phyloP scores from a whole-genome alignment of 2,888 invertebrate species.

The Quadroppia sp. region DNA sequence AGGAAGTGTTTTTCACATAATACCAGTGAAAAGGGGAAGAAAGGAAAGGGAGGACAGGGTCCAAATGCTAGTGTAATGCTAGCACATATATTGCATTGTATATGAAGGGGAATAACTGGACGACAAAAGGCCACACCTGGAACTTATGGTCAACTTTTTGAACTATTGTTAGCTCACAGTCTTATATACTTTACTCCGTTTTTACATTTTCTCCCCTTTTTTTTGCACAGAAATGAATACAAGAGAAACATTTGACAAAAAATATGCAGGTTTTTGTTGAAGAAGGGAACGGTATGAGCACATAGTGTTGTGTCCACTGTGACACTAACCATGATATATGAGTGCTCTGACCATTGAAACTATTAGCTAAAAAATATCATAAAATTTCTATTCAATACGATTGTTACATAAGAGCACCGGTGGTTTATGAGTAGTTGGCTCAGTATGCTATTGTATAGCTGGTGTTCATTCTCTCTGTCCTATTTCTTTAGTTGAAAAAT shows the following conservation, averaged over 20 bases:
- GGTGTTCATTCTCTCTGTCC: neutral
- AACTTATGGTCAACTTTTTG: constrained; percentile 4
- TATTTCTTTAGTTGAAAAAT: neutral
- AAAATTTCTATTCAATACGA: neutral
- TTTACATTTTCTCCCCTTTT: neutral
- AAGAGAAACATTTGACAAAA: no score
- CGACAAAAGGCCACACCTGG: constrained; percentile 22
- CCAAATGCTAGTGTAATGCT: neutral
- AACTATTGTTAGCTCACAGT: neutral
- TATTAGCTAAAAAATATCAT: neutral
- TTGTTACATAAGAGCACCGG: constrained; percentile 11
- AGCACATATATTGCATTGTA: neutral
- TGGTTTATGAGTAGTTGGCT: neutral
- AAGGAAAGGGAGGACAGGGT: neutral
- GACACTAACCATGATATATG: constrained; percentile 24
- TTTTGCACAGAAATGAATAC: no score
- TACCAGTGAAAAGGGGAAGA: neutral
- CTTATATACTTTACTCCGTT: neutral
- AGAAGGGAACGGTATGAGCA: neutral
- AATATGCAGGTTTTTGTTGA: neutral
- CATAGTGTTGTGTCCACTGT: neutral
- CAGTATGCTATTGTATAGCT: neutral
- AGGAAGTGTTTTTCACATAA: constrained; percentile 22
- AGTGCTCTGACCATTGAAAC: neutral
- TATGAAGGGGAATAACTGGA: neutral